Evolutionary conservation across 2,888 invertebrate genomes (phyloP), one percentile per base, ranked within the genome.

Genomic region (Parnassius glacialis): DNA sequence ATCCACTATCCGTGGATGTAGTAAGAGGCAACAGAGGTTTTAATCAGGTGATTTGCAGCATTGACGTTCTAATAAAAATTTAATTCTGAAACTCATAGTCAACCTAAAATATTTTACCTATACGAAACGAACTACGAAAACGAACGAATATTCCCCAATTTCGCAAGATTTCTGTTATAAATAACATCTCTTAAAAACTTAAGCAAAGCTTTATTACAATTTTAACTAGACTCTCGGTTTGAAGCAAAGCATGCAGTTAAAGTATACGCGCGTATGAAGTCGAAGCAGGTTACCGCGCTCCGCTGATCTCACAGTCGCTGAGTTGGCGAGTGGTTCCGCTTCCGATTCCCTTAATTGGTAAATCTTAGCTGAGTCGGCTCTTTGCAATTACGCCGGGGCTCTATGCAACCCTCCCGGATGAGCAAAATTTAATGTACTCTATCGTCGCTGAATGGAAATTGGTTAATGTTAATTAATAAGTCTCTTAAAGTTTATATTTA

Each of bases 341-440:
- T 69, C 81, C 80, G 87, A 84, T 84, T 85, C 82, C 69, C 83
- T 83, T 90, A 90, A 90, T 90, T 90, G 89, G 83, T 84, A 85
- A 87, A 84, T 90, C 89, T 90, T 90, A 87, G 89, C 89, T 87
- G 88, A 87, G 84, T 75, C 72, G 60, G 89, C 90, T 81, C 83
- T 87, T 88, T 84, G 85, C 84, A 88, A 89, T 90, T 87, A 85
- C 70, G 81, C 75, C 76, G 71, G 66, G 71, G 70, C 76, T 80
- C 75, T 77, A 81, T 82, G 84, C 83, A 82, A 73, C 71, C 13
- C 72, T 69, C 74, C 76, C 77, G 74, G 76, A 80, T 76, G 76
- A 78, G 73, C 74, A 67, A 74, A 72, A 80, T 79, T 84, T 79
- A 81, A 80, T 83, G 79, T 63, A 79, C 79, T 70, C 68, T 67